Percentiles rank a stretch among this genome's conserved stretches.
These are phyloP conservation scores for Neuroterus valhalla DNA, from an alignment of 1,140 invertebrate species.

Conservation along the genomic window DNA sequence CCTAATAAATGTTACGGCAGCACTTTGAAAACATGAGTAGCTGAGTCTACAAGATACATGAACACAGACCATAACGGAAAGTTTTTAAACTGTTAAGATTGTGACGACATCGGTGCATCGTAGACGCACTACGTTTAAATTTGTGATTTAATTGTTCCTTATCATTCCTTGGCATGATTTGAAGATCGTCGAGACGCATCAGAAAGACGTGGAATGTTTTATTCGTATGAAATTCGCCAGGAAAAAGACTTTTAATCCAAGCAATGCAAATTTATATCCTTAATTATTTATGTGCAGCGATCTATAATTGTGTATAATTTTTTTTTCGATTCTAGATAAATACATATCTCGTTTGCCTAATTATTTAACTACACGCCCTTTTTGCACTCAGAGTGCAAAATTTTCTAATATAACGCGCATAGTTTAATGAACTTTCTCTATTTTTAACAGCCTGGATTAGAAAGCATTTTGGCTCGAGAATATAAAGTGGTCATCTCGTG, in stretches of 20 bases:
- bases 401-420: neutral
- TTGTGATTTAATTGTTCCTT: neutral
- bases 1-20: too few species aligned
- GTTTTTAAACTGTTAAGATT: too few species aligned
- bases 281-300: neutral
- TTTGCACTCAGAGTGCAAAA: neutral
- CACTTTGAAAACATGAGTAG: too few species aligned
- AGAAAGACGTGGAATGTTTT: conserved; percentile 1
- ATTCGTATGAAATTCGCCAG: neutral
- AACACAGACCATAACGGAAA: too few species aligned
- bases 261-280: neutral
- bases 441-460: too few species aligned
- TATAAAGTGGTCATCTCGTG: too few species aligned
- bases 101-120: too few species aligned
- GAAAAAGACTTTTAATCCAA: neutral
- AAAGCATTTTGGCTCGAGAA: too few species aligned
- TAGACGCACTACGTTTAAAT: too few species aligned
- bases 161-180: neutral
- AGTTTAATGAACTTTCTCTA: too few species aligned
- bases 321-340: neutral
- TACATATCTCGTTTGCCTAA: neutral
- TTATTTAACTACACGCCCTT: conserved; percentile 6
- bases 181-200: neutral
- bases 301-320: neutral
- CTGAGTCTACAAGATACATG: too few species aligned